Conservation (phyloP, 2,797 vertebrate species). For the Caiman crocodilus region DNA sequence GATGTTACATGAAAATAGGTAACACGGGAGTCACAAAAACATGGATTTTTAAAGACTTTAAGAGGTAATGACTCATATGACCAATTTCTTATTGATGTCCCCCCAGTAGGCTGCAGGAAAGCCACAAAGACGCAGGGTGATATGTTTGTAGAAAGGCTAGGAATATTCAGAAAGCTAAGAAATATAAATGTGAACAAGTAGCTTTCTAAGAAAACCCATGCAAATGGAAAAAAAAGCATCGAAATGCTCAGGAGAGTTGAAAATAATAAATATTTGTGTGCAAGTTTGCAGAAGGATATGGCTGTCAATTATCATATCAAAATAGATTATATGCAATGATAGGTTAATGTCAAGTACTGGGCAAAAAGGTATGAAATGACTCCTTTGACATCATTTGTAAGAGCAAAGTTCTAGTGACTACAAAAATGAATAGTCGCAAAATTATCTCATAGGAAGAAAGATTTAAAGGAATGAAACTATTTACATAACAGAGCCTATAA, state of each 20-base stretch:
- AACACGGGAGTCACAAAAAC: conserved; percentile 79
- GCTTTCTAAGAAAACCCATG: conserved; percentile 50
- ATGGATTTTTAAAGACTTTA: conserved; percentile 77
- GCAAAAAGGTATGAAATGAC: conserved; percentile 47
- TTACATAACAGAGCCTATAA: conserved; percentile 23
- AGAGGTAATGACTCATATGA: conserved; percentile 79
- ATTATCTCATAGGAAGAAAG: not conserved
- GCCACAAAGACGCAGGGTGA: conserved; percentile 10
- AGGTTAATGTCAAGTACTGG: conserved; percentile 64
- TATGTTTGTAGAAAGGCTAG: conserved; percentile 47
- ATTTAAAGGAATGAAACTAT: not conserved
- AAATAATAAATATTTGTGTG: conserved; percentile 53
- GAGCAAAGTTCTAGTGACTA: conserved; percentile 33
- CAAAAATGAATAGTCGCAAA: not conserved
- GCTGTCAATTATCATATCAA: conserved; percentile 73
- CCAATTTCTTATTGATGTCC: conserved; percentile 68
- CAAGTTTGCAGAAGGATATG: conserved; percentile 54
- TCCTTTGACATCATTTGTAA: conserved; percentile 41
- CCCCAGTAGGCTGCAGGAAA: conserved; percentile 60
- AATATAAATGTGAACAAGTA: conserved; percentile 18
- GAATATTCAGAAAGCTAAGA: conserved; percentile 66
- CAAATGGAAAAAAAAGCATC: conserved; percentile 47
- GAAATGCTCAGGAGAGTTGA: conserved; percentile 55
- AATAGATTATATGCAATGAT: conserved; percentile 61
- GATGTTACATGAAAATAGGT: conserved; percentile 76